Evolutionary conservation across 2,888 invertebrate genomes (phyloP).

Genomic region (Uropetala carovei): DNA sequence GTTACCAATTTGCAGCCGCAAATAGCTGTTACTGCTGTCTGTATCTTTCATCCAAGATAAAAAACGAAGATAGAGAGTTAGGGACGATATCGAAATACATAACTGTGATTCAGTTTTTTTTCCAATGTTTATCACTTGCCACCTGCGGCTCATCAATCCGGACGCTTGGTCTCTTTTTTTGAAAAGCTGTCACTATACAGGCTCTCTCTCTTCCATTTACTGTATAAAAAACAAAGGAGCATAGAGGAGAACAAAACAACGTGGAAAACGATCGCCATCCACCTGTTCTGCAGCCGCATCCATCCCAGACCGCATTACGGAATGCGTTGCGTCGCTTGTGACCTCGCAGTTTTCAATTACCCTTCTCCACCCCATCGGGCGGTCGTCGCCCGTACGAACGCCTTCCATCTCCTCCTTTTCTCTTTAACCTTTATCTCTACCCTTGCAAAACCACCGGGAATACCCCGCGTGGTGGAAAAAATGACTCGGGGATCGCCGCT

Average conservation of each 20-base stretch:
- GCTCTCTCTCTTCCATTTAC: too few relatives aligned
- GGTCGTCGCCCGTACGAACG: slow-evolving; percentile 7
- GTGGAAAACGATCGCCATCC: not conserved
- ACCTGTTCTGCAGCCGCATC: not conserved
- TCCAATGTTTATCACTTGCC: too few relatives aligned
- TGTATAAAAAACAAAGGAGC: too few relatives aligned
- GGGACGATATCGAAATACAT: too few relatives aligned
- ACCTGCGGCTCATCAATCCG: too few relatives aligned
- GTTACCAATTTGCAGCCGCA: too few relatives aligned
- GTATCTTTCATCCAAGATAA: too few relatives aligned
- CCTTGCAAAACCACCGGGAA: not conserved
- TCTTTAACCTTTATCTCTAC: not conserved
- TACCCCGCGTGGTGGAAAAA: not conserved
- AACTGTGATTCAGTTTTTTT: too few relatives aligned
- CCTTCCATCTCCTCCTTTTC: not conserved
- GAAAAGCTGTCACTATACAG: too few relatives aligned
- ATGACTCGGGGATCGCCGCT: not conserved
- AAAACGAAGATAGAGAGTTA: too few relatives aligned
- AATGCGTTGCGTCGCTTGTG: not conserved
- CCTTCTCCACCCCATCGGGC: not conserved
- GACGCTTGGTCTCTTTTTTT: too few relatives aligned
- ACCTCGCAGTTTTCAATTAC: slow-evolving; percentile 21
- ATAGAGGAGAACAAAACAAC: not conserved
- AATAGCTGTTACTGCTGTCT: too few relatives aligned
- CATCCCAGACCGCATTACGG: not conserved